These are phyloP conservation scores for Alosa sapidissima DNA, from an alignment of 2,797 vertebrate species.

Conservation along the genomic window DNA sequence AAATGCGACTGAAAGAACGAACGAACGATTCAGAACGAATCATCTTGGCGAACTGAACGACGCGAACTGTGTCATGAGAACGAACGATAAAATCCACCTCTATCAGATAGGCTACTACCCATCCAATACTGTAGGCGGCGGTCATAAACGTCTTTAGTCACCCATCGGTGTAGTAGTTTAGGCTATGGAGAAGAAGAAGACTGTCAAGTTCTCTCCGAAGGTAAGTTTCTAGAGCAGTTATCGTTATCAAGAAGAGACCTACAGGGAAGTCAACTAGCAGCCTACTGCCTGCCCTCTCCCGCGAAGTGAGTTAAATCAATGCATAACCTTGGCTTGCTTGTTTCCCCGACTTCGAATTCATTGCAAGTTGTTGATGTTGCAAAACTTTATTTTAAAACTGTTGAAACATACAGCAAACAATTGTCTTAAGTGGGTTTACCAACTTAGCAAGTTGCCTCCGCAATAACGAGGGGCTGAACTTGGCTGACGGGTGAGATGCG, in stretches of 20 bases:
- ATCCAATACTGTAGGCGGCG: conserved; percentile 51
- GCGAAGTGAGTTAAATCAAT: conserved; percentile 44
- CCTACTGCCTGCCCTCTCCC: conserved; percentile 24
- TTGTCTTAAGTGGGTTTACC: neutral
- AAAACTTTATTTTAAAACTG: neutral
- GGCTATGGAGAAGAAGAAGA: conserved; percentile 33
- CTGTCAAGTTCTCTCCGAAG: conserved; percentile 28
- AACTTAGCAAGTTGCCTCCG: neutral
- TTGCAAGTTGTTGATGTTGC: too few species aligned
- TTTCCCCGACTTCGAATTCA: neutral
- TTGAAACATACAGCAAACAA: neutral
- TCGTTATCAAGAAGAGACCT: conserved; percentile 38
- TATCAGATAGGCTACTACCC: neutral
- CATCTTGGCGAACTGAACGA: too few species aligned
- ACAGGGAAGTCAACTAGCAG: conserved; percentile 46
- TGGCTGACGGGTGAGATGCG: neutral
- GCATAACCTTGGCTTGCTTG: neutral
- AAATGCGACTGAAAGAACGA: too few species aligned
- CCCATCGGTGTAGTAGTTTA: neutral
- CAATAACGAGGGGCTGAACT: neutral
- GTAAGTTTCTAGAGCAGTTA: conserved; percentile 31
- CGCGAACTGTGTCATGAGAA: too few species aligned
- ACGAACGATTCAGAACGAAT: too few species aligned
- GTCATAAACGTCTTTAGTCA: conserved; percentile 24
- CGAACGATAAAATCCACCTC: too few species aligned